Conservation (phyloP, 2,113 vertebrate species). For the Hemichromis elongatus region DNA sequence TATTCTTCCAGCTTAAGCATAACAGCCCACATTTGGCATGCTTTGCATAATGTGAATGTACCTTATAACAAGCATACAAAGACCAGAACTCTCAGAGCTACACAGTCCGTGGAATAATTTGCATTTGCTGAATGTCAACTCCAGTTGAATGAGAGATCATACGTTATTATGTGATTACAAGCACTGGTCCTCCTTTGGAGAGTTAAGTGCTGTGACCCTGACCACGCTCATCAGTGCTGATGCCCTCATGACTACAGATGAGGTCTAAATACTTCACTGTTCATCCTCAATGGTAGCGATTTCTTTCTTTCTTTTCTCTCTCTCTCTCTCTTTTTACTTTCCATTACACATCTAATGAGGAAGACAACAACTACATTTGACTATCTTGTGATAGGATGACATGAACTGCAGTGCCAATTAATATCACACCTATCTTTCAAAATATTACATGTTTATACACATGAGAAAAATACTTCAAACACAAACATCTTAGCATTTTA, state of each 20-base stretch:
- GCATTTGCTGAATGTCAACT: conserved; percentile 55
- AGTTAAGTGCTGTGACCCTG: conserved; percentile 63
- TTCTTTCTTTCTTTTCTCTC: neutral
- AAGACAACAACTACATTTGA: conserved; percentile 8
- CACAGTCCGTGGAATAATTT: conserved; percentile 43
- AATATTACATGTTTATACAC: neutral
- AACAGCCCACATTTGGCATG: conserved; percentile 1
- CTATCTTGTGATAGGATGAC: neutral
- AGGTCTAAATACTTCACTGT: conserved; percentile 50
- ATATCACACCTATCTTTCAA: neutral
- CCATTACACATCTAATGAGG: conserved; percentile 18
- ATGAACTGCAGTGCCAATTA: neutral
- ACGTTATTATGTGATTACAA: conserved; percentile 65
- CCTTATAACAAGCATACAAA: neutral
- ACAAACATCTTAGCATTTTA: neutral
- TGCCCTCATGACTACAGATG: conserved; percentile 58
- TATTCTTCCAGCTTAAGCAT: conserved; percentile 14
- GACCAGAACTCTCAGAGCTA: conserved; percentile 17
- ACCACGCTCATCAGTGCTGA: conserved; percentile 48
- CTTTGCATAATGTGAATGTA: conserved; percentile 6
- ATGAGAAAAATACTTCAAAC: neutral
- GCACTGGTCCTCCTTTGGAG: conserved; percentile 51
- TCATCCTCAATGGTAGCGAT: conserved; percentile 3
- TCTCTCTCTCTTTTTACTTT: neutral
- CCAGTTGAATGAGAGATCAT: conserved; percentile 61